Base-by-base conservation (phyloP, 2,888 invertebrate genomes). In the Helleia helle region DNA sequence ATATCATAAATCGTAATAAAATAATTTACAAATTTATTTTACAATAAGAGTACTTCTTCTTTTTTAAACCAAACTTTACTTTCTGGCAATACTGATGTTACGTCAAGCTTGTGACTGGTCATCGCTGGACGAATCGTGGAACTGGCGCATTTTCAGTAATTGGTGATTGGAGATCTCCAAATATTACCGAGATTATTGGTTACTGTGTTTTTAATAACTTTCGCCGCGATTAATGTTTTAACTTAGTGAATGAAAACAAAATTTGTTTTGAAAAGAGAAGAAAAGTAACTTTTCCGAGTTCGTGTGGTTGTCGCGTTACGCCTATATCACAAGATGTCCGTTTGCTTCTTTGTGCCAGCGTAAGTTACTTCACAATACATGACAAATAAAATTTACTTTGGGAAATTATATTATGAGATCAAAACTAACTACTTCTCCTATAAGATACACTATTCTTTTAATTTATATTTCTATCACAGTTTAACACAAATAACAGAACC, bases 261-360 rank as follows among this genome's bases (percentile, higher is more conserved):
- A 65, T 56, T 62, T 58, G 42, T 40, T 50, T 42, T 43, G 46
- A 52, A 56, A 48, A 54, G 49, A 50, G 36, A 52, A 46, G 24
- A 41, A 38, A 43, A 43, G 46, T 41, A 49, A 42, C 40, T 56
- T 50, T 56, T 48, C 55, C 51, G 58, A 60, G 62, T 62, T 64
- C 58, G 56, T 48, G 51, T 56, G 50, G 53, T 58, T 55, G 58
- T 52, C 50, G 42, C 42, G 50, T 57, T 52, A n/a, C n/a, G n/a
- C n/a, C n/a, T n/a, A 57, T 14, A n/a, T 18, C 57, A 63, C 84
- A 86, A 85, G 68, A 90, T 90, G 88, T 91, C 91, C 52, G 89
- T 91, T 58, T 91, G 89, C 77, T 83, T 77, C 76, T 91, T 89
- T 70, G 88, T 91, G 57, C 89, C 90, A 71, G 76, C 90, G 91